Conservation (phyloP, 2,888 invertebrate species). For the Cancer borealis region DNA sequence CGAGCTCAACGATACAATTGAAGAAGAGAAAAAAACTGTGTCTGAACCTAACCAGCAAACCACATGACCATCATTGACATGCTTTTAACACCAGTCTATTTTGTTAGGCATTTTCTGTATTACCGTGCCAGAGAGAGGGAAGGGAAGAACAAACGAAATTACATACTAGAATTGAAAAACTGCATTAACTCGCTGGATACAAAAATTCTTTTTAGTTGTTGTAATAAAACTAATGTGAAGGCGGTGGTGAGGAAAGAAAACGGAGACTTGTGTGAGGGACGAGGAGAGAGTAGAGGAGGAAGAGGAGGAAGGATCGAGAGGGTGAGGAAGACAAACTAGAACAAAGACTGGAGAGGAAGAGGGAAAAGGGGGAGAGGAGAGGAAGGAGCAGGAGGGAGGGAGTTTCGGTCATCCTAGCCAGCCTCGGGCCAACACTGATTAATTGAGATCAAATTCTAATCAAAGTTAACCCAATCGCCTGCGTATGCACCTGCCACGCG, state of each 20-base stretch:
- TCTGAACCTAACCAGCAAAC: neutral
- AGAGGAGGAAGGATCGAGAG: neutral
- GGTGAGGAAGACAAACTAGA: neutral
- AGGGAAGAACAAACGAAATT: neutral
- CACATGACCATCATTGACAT: neutral
- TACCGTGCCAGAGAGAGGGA: neutral
- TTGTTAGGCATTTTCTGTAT: neutral
- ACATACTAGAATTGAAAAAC: too few species aligned
- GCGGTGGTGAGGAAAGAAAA: neutral
- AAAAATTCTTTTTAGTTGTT: neutral
- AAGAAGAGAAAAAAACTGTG: neutral
- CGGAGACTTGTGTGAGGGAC: neutral
- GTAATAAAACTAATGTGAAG: neutral
- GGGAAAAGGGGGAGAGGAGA: neutral
- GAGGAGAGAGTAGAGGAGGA: neutral
- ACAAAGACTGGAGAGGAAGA: neutral
- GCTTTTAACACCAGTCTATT: neutral
- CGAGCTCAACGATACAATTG: neutral
- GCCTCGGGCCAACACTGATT: slow-evolving; percentile 60
- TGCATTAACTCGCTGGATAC: neutral
- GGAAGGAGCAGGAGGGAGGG: slow-evolving; percentile 17
- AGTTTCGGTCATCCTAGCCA: slow-evolving; percentile 13
- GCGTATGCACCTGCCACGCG: slow-evolving; percentile 64
- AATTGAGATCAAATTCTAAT: slow-evolving; percentile 71
- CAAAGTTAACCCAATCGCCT: slow-evolving; percentile 69